These are phyloP conservation scores for Ariopsis seemanni DNA, from an alignment of 2,113 vertebrate species.

Conservation along the genomic window DNA sequence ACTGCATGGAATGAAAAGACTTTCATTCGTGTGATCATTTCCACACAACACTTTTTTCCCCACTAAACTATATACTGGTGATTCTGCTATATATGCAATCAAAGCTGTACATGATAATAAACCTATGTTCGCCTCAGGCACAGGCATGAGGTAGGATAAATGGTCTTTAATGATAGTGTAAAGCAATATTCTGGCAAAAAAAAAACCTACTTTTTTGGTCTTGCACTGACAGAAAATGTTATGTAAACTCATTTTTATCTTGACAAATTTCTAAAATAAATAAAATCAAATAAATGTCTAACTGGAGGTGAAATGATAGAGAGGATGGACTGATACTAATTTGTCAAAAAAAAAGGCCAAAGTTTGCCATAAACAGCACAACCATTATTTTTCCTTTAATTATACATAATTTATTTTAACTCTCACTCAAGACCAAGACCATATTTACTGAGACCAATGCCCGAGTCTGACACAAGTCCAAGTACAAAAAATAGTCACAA, in stretches of 20 bases:
- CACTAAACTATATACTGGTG: not conserved
- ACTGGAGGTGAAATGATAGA: no score
- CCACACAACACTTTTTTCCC: not conserved
- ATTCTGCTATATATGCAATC: not conserved
- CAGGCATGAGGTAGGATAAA: not conserved
- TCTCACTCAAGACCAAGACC: no score
- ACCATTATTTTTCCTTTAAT: no score
- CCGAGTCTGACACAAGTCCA: not conserved
- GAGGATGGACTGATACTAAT: no score
- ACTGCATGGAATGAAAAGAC: not conserved
- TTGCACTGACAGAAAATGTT: not conserved
- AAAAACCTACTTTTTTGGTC: not conserved
- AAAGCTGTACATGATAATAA: not conserved
- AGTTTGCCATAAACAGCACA: no score
- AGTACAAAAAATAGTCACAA: not conserved
- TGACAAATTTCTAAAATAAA: not conserved
- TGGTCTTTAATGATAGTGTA: not conserved
- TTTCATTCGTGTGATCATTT: not conserved
- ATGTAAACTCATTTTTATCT: not conserved
- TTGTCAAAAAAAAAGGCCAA: no score
- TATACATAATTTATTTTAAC: no score
- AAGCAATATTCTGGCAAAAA: not conserved
- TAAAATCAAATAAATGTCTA: no score
- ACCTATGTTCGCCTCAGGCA: not conserved
- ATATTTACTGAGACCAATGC: no score